Conservation (phyloP, 1,140 invertebrate species). For the Zaprionus taronus region DNA sequence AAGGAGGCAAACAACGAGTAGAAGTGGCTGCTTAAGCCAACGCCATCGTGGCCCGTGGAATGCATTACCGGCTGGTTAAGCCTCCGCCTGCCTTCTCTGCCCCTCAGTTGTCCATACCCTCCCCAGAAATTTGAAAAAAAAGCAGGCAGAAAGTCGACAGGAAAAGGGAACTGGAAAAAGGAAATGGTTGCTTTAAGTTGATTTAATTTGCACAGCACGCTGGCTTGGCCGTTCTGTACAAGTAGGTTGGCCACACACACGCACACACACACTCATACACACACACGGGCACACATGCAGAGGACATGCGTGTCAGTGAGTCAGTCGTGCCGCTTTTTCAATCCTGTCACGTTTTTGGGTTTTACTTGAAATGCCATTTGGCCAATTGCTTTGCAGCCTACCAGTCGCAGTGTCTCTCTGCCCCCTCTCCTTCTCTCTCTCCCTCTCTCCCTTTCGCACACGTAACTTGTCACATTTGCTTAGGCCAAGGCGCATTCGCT, state of each 20-base stretch:
- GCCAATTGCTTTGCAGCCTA: conserved; percentile 61
- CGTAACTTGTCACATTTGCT: conserved; percentile 5
- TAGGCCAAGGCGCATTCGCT: background rate
- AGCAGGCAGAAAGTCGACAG: background rate
- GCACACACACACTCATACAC: conserved; percentile 6
- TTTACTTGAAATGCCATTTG: conserved; percentile 77
- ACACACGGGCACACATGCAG: background rate
- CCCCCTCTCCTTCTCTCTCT: background rate
- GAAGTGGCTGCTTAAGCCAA: background rate
- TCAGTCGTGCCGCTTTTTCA: conserved; percentile 39
- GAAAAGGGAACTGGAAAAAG: background rate
- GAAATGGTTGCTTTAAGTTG: conserved; percentile 45
- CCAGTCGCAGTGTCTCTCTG: conserved; percentile 9
- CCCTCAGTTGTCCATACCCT: background rate
- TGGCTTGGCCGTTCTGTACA: conserved; percentile 31
- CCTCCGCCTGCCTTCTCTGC: too few relatives aligned
- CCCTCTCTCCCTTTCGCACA: background rate
- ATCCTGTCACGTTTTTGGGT: conserved; percentile 74
- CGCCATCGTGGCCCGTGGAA: background rate
- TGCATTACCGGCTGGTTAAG: background rate
- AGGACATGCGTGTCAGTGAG: conserved; percentile 52
- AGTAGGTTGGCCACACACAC: conserved; percentile 22
- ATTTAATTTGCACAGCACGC: conserved; percentile 28
- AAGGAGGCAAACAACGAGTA: background rate
- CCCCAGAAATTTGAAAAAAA: conserved; percentile 4